phyloP scores from a whole-genome alignment of 2,888 invertebrate genomes.

The Caenorhabditis virilis region DNA sequence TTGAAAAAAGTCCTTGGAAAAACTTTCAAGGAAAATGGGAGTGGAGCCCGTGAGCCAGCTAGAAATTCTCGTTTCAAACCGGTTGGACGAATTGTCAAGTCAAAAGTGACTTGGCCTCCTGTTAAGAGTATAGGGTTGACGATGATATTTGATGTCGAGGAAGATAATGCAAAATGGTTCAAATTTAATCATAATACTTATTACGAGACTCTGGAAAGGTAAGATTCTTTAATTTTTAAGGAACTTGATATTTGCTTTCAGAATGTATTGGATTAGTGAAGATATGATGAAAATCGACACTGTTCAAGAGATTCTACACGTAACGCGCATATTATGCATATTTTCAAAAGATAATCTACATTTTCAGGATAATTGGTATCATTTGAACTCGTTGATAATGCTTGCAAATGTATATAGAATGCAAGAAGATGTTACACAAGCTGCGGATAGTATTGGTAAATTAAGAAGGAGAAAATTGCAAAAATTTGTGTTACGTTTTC shows the following conservation, averaged over 20 bases:
- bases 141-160: slow-evolving; percentile 34
- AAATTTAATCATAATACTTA: slow-evolving; percentile 30
- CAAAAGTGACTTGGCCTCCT: slow-evolving; percentile 49
- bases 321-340: no score
- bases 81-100: slow-evolving; percentile 46
- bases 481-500: slow-evolving; percentile 1
- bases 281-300: slow-evolving; percentile 12
- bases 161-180: slow-evolving; percentile 31
- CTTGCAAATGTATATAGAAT: slow-evolving; percentile 49
- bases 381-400: slow-evolving; percentile 59
- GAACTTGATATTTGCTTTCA: slow-evolving; percentile 2
- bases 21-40: slow-evolving; percentile 35
- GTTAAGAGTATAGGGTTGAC: slow-evolving; percentile 38
- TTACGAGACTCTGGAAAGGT: slow-evolving; percentile 36
- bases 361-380: slow-evolving; percentile 44
- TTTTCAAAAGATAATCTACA: no score
- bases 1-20: slow-evolving; percentile 52
- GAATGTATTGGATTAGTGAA: slow-evolving; percentile 35
- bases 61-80: background rate
- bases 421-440: slow-evolving; percentile 55
- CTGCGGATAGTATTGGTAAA: slow-evolving; percentile 55
- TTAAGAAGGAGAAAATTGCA: slow-evolving; percentile 1
- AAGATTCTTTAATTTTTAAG: background rate
- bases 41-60: background rate
- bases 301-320: slow-evolving; percentile 26